A percentile compares a stretch with the other conserved stretches of the same genome.
phyloP scores from a whole-genome alignment of 2,888 invertebrate genomes.

The Acanthopleura granulata region DNA sequence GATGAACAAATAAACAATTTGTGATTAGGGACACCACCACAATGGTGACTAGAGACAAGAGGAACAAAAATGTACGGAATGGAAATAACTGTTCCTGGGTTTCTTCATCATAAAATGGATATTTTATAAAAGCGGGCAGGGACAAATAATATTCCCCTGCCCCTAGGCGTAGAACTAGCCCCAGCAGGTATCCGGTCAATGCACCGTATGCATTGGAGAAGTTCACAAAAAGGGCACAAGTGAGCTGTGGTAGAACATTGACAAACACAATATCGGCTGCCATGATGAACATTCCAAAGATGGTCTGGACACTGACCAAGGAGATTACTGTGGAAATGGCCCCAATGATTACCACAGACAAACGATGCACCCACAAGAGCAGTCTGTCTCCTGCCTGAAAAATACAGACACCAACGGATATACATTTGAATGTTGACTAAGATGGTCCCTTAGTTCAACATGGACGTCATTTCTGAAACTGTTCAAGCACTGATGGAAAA shows the following conservation, averaged over 20 bases:
- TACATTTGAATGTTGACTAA: no score
- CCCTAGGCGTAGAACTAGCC: slow-evolving; percentile 81
- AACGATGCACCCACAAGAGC: slow-evolving; percentile 47
- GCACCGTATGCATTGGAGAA: slow-evolving; percentile 55
- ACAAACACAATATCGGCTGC: slow-evolving; percentile 63
- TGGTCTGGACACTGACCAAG: slow-evolving; percentile 41
- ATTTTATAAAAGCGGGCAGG: slow-evolving; percentile 86
- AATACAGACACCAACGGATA: not conserved
- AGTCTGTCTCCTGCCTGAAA: slow-evolving; percentile 48
- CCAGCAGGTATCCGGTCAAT: slow-evolving; percentile 75
- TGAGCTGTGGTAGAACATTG: slow-evolving; percentile 59
- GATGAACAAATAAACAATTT: slow-evolving; percentile 15
- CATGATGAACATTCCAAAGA: slow-evolving; percentile 54
- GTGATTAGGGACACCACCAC: slow-evolving; percentile 77
- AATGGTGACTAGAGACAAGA: slow-evolving; percentile 84
- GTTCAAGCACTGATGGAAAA: no score
- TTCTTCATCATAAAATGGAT: slow-evolving; percentile 78
- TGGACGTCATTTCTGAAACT: no score
- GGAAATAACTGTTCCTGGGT: slow-evolving; percentile 85
- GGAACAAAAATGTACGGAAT: slow-evolving; percentile 94
- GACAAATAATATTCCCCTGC: slow-evolving; percentile 91
- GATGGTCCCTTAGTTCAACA: no score
- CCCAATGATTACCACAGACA: slow-evolving; percentile 45
- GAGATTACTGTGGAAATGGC: slow-evolving; percentile 46
- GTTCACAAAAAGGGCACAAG: slow-evolving; percentile 46